A percentile compares a stretch with the other conserved stretches of the same genome.
phyloP scores from a whole-genome alignment of 1,140 invertebrate genomes.

The Holcopasites calliopsidis region DNA sequence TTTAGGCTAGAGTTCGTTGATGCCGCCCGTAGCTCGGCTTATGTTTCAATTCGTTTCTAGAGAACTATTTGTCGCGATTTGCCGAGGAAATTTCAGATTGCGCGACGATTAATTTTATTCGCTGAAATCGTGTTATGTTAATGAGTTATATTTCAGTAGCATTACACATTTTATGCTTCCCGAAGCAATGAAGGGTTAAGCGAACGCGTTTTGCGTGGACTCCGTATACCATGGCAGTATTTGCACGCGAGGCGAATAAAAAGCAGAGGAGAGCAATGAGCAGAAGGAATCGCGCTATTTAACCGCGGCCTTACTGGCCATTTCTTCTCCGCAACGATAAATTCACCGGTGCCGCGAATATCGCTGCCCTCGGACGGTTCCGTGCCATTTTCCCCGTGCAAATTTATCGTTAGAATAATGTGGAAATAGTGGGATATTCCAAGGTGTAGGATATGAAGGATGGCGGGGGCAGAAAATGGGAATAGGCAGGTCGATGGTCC shows the following conservation, averaged over 20 bases:
- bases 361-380: conserved; percentile 43
- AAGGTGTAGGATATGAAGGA: conserved; percentile 5
- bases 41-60: too few species aligned
- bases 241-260: neutral
- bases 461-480: conserved; percentile 8
- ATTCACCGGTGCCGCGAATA: conserved; percentile 8
- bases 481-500: conserved; percentile 12
- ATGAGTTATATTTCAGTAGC: too few species aligned
- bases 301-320: neutral
- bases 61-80: too few species aligned
- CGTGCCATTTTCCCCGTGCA: conserved; percentile 47
- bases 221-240: neutral
- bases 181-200: too few species aligned
- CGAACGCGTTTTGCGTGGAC: neutral
- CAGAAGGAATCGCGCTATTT: conserved; percentile 9
- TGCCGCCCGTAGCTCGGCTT: too few species aligned
- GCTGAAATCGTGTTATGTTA: too few species aligned
- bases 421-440: conserved; percentile 58
- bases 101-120: too few species aligned
- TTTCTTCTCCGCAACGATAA: conserved; percentile 21
- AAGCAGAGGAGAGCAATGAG: conserved; percentile 18
- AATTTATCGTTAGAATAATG: conserved; percentile 68
- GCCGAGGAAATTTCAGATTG: too few species aligned
- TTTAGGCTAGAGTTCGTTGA: too few species aligned
- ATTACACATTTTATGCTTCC: too few species aligned